Evolutionary conservation across 2,888 invertebrate species (phyloP).

Genomic region (Fissipunctia ypsillon): DNA sequence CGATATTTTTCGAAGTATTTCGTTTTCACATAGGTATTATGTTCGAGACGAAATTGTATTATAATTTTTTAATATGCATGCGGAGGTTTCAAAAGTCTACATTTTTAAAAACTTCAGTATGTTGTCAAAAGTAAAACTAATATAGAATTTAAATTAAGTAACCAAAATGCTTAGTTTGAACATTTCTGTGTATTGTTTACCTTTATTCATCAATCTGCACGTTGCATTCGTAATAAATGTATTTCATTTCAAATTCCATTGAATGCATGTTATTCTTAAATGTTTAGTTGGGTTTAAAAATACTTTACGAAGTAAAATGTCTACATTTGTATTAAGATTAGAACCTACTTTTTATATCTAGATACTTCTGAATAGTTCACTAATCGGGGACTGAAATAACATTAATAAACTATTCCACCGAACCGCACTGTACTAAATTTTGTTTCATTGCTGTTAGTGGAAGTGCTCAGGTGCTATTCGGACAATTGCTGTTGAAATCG

Average conservation of each 20-base stretch:
- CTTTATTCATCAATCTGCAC: neutral
- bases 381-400: too few species aligned
- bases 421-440: too few species aligned
- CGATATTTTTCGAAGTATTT: neutral
- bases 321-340: neutral
- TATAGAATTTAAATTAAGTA: conserved; percentile 21
- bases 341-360: neutral
- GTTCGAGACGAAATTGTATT: neutral
- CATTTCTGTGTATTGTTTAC: neutral
- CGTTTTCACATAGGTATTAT: too few species aligned
- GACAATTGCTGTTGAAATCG: too few species aligned
- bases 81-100: neutral
- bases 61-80: neutral
- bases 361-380: too few species aligned
- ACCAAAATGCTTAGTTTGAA: neutral
- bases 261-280: neutral
- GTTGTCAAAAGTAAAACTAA: neutral
- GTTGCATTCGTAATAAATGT: neutral
- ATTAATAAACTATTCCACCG: too few species aligned
- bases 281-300: neutral
- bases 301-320: neutral
- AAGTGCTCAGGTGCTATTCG: too few species aligned
- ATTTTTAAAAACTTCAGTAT: neutral
- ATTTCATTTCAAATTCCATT: neutral
- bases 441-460: too few species aligned